phyloP scores from a whole-genome alignment of 1,140 invertebrate genomes.

The Gryon sp. region DNA sequence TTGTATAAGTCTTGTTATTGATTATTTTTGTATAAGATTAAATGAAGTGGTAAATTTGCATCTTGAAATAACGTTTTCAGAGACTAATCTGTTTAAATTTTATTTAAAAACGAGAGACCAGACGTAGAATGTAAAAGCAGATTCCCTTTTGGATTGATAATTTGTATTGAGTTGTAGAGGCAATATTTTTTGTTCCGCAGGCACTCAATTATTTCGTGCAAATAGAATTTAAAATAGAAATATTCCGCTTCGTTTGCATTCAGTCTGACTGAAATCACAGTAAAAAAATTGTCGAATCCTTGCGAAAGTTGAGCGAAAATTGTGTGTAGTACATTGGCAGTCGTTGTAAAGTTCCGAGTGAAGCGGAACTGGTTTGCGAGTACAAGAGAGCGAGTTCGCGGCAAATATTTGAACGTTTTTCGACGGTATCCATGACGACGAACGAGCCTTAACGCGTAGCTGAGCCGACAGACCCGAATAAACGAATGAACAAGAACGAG shows the following conservation, averaged over 20 bases:
- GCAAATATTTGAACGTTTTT: conserved; percentile 73
- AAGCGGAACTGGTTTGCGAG: conserved; percentile 64
- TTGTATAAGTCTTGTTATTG: too few relatives aligned
- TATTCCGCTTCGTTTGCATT: conserved; percentile 52
- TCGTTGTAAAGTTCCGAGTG: conserved; percentile 59
- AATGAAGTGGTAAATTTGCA: too few relatives aligned
- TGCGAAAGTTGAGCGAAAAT: conserved; percentile 47
- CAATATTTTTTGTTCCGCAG: conserved; percentile 24
- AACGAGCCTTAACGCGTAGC: conserved; percentile 66
- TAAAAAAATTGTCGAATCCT: conserved; percentile 44
- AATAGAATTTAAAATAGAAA: conserved; percentile 61
- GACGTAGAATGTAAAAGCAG: conserved; percentile 16
- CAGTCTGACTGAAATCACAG: conserved; percentile 45
- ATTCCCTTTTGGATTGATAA: conserved; percentile 32
- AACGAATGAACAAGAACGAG: conserved; percentile 65
- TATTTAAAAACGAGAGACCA: not conserved
- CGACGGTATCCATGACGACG: conserved; percentile 71
- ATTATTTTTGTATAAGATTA: too few relatives aligned
- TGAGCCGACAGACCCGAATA: conserved; percentile 63
- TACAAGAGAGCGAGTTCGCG: conserved; percentile 54
- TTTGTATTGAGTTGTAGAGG: conserved; percentile 28
- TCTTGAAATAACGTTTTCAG: too few relatives aligned
- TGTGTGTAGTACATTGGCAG: conserved; percentile 49
- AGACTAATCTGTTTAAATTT: conserved; percentile 25
- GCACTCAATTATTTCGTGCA: conserved; percentile 50